phyloP scores from a whole-genome alignment of 1,140 invertebrate genomes.

The Lordiphosa stackelbergi region DNA sequence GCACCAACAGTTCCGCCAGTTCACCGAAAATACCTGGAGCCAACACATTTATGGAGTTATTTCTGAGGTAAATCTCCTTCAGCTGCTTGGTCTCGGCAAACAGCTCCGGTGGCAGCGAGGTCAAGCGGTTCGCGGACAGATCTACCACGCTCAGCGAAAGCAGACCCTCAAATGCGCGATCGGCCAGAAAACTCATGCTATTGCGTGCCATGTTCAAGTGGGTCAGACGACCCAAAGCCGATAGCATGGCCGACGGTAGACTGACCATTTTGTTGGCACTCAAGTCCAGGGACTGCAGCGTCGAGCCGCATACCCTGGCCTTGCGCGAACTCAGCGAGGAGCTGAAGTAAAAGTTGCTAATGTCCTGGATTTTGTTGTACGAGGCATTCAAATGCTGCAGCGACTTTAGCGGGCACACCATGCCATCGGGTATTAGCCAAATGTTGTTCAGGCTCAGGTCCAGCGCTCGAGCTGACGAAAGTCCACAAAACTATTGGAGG shows the following conservation, averaged over 20 bases:
- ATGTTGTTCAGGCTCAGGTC: slow-evolving; percentile 94
- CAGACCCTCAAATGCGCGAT: slow-evolving; percentile 89
- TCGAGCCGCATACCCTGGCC: slow-evolving; percentile 82
- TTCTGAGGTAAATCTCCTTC: slow-evolving; percentile 89
- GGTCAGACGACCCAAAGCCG: slow-evolving; percentile 82
- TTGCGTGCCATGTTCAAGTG: slow-evolving; percentile 84
- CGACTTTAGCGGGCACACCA: slow-evolving; percentile 87
- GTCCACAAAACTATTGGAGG: slow-evolving; percentile 85
- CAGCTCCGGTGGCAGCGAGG: slow-evolving; percentile 88
- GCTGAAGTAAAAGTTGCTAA: slow-evolving; percentile 86
- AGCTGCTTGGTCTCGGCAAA: slow-evolving; percentile 88
- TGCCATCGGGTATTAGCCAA: slow-evolving; percentile 88
- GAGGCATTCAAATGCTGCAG: slow-evolving; percentile 89
- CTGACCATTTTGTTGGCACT: slow-evolving; percentile 90
- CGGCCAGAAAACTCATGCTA: slow-evolving; percentile 86
- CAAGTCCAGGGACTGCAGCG: slow-evolving; percentile 86
- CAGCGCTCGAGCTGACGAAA: slow-evolving; percentile 85
- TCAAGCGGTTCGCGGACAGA: slow-evolving; percentile 89
- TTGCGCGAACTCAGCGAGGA: slow-evolving; percentile 81
- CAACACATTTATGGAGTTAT: slow-evolving; percentile 91
- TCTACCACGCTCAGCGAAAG: slow-evolving; percentile 86
- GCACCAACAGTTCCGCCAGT: slow-evolving; percentile 86
- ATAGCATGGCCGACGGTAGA: slow-evolving; percentile 86
- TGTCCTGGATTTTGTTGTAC: slow-evolving; percentile 87
- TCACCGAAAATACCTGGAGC: slow-evolving; percentile 91